Conservation (phyloP, 2,113 vertebrate genomes). For the Heliornis fulica region DNA sequence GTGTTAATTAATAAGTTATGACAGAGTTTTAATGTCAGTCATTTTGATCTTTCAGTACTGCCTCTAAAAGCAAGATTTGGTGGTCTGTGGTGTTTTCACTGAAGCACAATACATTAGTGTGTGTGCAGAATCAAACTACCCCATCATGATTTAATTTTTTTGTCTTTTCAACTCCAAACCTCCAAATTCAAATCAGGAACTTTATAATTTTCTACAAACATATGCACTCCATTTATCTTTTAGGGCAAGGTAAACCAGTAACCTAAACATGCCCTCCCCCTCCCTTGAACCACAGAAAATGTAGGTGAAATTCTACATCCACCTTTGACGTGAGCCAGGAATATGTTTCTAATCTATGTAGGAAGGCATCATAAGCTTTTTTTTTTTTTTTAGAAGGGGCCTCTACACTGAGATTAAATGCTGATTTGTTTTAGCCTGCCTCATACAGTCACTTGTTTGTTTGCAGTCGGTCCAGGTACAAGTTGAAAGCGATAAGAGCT, state of each 20-base stretch:
- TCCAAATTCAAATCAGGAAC: not conserved
- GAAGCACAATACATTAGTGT: fast-evolving
- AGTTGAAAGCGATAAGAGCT: slow-evolving; percentile 30
- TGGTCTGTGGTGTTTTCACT: not conserved
- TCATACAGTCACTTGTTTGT: not conserved
- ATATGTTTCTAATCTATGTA: not conserved
- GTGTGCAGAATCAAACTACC: fast-evolving
- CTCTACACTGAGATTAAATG: not conserved
- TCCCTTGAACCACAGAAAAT: not conserved
- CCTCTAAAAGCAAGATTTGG: not conserved
- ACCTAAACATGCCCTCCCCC: not conserved
- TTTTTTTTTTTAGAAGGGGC: not conserved
- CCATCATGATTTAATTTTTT: too few relatives aligned
- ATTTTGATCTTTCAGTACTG: not conserved
- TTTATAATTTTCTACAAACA: not conserved
- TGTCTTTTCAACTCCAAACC: fast-evolving
- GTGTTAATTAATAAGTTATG: not conserved
- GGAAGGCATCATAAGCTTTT: not conserved
- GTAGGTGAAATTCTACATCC: not conserved
- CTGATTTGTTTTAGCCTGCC: slow-evolving; percentile 3
- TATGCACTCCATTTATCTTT: not conserved
- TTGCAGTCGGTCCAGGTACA: not conserved
- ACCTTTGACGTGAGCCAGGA: not conserved
- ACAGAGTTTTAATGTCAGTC: not conserved
- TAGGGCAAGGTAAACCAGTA: not conserved